These are phyloP conservation scores for Papilio dardanus DNA, from an alignment of 1,140 invertebrate genomes.

Conservation along the genomic window DNA sequence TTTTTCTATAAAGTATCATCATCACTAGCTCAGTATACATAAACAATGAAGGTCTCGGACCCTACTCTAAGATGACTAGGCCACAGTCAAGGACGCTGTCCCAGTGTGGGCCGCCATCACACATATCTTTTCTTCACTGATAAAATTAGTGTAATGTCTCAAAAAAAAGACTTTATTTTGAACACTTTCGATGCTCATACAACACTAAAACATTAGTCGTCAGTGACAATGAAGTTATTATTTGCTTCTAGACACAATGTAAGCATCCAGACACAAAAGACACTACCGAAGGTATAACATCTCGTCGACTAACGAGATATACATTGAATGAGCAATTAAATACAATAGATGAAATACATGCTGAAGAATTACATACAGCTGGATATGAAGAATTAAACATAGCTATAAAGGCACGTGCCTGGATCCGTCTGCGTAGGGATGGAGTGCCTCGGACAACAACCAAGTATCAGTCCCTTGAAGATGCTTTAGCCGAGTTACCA, in stretches of 20 bases:
- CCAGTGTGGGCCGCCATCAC: too few species aligned
- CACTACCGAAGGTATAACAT: constrained; percentile 28
- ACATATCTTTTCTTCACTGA: too few species aligned
- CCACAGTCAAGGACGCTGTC: too few species aligned
- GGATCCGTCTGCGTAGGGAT: constrained; percentile 40
- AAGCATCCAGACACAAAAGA: constrained; percentile 2
- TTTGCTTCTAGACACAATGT: constrained; percentile 26
- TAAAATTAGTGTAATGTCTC: too few species aligned
- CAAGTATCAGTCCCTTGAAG: not conserved
- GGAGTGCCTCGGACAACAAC: not conserved
- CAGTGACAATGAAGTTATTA: not conserved
- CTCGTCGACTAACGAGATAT: constrained; percentile 56
- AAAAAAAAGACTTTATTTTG: too few species aligned
- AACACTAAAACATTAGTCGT: too few species aligned
- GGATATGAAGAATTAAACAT: constrained; percentile 36
- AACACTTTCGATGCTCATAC: too few species aligned
- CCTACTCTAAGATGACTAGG: too few species aligned
- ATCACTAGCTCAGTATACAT: too few species aligned
- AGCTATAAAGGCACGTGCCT: constrained; percentile 45
- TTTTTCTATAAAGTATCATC: too few species aligned
- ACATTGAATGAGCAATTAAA: constrained; percentile 42
- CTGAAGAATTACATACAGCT: constrained; percentile 51
- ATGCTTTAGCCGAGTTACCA: constrained; percentile 30
- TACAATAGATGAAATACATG: constrained; percentile 48
- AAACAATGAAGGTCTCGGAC: too few species aligned